A percentile compares a stretch with the other conserved stretches of the same genome.
Evolutionary conservation across 2,797 vertebrate species (phyloP).

Genomic region (Glossophaga mutica): DNA sequence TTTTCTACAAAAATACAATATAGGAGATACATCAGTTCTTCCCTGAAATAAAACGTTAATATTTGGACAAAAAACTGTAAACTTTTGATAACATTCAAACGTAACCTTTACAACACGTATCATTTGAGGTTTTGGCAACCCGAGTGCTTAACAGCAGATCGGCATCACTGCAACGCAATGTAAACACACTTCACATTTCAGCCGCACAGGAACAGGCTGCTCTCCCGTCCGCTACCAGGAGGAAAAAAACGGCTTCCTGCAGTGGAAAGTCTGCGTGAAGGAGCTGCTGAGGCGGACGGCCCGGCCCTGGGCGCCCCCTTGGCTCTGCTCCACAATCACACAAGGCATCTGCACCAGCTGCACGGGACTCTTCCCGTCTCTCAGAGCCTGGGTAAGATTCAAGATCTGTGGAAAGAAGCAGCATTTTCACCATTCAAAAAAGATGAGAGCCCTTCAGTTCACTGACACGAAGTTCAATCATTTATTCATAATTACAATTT

Average conservation of each 20-base stretch:
- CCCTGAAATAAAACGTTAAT: slow-evolving; percentile 84
- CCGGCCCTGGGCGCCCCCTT: slow-evolving; percentile 89
- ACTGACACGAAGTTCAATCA: neutral
- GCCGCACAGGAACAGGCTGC: slow-evolving; percentile 55
- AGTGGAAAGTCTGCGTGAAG: slow-evolving; percentile 97
- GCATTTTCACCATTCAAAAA: neutral
- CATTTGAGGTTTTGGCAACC: slow-evolving; percentile 77
- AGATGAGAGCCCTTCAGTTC: neutral
- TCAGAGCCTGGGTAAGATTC: slow-evolving; percentile 95
- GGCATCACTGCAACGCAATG: slow-evolving; percentile 40
- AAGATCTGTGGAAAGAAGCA: slow-evolving; percentile 85
- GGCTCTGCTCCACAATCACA: slow-evolving; percentile 94
- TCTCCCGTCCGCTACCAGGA: slow-evolving; percentile 87
- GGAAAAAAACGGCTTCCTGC: slow-evolving; percentile 96
- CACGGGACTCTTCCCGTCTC: slow-evolving; percentile 92
- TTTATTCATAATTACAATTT: neutral
- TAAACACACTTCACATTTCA: slow-evolving; percentile 38
- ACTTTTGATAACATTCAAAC: slow-evolving; percentile 84
- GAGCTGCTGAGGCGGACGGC: slow-evolving; percentile 89
- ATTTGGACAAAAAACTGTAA: slow-evolving; percentile 85
- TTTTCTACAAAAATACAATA: slow-evolving; percentile 83
- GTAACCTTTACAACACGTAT: slow-evolving; percentile 73
- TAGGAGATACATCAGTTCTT: slow-evolving; percentile 74
- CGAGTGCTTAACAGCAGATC: slow-evolving; percentile 72
- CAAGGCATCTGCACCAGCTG: slow-evolving; percentile 98